Conservation (phyloP, 64 coral and sea anemone genomes). For the Catalaphyllia jardinei region DNA sequence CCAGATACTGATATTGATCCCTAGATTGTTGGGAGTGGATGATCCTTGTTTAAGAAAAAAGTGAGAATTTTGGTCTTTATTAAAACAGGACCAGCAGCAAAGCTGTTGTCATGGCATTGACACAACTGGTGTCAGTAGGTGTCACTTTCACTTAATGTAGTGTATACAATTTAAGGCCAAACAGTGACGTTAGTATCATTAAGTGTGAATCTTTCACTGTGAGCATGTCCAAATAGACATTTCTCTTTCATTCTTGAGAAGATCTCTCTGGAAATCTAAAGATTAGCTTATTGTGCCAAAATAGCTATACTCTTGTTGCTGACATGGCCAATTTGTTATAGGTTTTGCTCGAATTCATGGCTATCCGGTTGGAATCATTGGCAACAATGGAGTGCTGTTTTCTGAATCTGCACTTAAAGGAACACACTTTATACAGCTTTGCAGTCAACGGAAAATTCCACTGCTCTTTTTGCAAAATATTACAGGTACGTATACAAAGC, state of each 20-base stretch:
- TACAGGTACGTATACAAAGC: slow-evolving; percentile 57
- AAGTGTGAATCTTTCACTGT: neutral
- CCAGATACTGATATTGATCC: too few relatives aligned
- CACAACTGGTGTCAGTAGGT: too few relatives aligned
- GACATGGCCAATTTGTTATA: slow-evolving; percentile 6
- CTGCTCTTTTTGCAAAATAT: slow-evolving; percentile 96
- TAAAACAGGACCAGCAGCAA: too few relatives aligned
- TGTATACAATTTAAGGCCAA: too few relatives aligned
- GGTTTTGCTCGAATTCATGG: slow-evolving; percentile 97
- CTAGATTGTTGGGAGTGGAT: too few relatives aligned
- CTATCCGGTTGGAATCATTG: slow-evolving; percentile 94
- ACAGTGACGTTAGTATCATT: neutral
- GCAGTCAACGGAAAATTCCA: slow-evolving; percentile 95
- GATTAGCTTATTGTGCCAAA: neutral
- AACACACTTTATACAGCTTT: slow-evolving; percentile 95
- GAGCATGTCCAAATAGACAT: neutral
- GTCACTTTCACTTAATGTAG: too few relatives aligned
- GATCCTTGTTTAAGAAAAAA: too few relatives aligned
- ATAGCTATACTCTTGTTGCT: neutral
- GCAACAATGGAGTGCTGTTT: slow-evolving; percentile 97
- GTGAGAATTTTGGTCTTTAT: too few relatives aligned
- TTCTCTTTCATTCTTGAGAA: neutral
- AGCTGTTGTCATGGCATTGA: too few relatives aligned
- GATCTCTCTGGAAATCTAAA: too few relatives aligned
- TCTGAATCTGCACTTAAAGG: slow-evolving; percentile 96